Conservation (phyloP, 2,113 vertebrate genomes). For the Oceanodroma tethys region DNA sequence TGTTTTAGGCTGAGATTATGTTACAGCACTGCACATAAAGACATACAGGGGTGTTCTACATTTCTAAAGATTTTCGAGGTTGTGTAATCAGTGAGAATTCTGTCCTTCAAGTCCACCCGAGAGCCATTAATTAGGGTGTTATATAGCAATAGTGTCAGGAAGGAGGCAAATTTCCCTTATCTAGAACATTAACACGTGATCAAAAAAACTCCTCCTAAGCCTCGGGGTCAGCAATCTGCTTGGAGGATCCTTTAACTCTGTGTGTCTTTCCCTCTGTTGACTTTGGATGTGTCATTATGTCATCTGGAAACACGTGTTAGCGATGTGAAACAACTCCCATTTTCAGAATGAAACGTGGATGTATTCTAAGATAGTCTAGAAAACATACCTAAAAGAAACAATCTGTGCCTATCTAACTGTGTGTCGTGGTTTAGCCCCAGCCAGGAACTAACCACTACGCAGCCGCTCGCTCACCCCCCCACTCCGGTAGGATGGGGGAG, state of each 20-base stretch:
- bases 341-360: background rate
- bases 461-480: too few species aligned
- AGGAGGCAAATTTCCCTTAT: background rate
- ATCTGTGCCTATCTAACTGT: background rate
- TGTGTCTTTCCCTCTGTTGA: background rate
- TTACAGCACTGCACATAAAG: background rate
- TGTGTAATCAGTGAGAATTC: background rate
- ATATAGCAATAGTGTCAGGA: background rate
- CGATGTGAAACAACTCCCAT: background rate
- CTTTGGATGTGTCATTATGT: background rate
- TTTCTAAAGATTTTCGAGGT: background rate
- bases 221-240: background rate
- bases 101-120: background rate
- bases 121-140: background rate
- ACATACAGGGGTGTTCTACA: fast-evolving
- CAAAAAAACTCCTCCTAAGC: background rate
- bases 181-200: background rate
- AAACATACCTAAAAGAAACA: background rate
- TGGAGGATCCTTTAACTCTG: background rate
- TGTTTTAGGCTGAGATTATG: background rate
- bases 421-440: too few species aligned
- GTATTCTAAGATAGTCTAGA: background rate
- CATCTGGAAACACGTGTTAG: background rate
- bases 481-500: too few species aligned
- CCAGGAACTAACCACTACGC: too few species aligned